These are phyloP conservation scores for Dicerorhinus sumatrensis DNA, from an alignment of 2,113 vertebrate genomes.

Conservation along the genomic window DNA sequence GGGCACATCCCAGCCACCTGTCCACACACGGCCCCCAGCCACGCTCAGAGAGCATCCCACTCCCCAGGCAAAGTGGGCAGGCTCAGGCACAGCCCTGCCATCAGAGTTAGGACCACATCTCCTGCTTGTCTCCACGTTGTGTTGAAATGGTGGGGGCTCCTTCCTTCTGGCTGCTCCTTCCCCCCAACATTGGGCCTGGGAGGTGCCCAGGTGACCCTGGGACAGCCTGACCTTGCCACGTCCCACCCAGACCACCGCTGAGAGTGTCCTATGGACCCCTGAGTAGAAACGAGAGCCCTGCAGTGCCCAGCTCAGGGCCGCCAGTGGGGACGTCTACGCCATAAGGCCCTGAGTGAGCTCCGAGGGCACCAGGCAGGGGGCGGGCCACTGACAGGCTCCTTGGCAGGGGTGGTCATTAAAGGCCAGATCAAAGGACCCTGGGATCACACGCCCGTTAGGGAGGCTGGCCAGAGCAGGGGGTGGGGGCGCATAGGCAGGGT, in stretches of 20 bases:
- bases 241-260: not conserved
- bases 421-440: constrained; percentile 26
- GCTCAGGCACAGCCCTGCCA: not conserved
- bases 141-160: not conserved
- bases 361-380: not conserved
- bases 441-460: not conserved
- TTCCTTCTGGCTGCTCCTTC: no score
- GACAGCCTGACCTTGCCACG: not conserved
- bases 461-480: not conserved
- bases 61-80: not conserved
- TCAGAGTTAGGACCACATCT: not conserved
- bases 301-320: not conserved
- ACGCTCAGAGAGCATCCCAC: rapidly evolving
- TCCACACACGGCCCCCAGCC: no score
- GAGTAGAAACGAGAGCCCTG: not conserved
- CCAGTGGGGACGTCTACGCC: no score
- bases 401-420: not conserved
- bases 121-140: rapidly evolving
- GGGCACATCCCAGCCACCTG: not conserved
- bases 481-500: not conserved
- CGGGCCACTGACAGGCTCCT: not conserved
- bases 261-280: not conserved
- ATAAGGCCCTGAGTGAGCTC: not conserved
- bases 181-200: not conserved
- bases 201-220: not conserved